Percentiles rank a stretch among this genome's conserved stretches.
Conservation (phyloP, 2,888 invertebrate genomes). For the Podabrus alpinus region DNA sequence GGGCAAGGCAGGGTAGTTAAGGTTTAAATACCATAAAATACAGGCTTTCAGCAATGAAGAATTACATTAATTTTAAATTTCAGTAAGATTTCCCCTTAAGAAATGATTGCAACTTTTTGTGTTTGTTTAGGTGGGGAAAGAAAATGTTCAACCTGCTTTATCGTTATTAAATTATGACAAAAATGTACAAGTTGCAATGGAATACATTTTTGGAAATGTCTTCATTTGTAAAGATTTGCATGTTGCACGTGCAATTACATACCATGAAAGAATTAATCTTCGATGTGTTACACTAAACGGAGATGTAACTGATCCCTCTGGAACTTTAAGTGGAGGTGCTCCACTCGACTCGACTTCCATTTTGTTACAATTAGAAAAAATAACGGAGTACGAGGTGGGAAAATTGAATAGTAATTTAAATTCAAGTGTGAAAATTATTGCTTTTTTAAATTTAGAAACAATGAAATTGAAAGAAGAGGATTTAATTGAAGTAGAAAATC, state of each 20-base stretch:
- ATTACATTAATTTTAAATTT: no score
- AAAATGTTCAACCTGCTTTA: conserved; percentile 82
- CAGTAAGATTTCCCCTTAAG: no score
- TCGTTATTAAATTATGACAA: conserved; percentile 74
- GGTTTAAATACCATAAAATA: no score
- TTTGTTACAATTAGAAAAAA: conserved; percentile 62
- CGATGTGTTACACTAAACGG: conserved; percentile 89
- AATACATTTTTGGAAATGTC: conserved; percentile 83
- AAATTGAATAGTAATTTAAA: not conserved
- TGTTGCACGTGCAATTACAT: conserved; percentile 80
- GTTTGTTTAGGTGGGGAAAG: conserved; percentile 68
- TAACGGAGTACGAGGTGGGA: conserved; percentile 55
- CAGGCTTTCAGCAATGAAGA: no score
- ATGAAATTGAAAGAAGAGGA: conserved; percentile 47
- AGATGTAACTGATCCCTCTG: conserved; percentile 88
- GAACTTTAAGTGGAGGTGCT: conserved; percentile 88
- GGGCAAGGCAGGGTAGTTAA: no score
- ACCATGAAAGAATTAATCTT: conserved; percentile 68
- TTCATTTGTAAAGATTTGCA: conserved; percentile 84
- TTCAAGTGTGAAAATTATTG: not conserved
- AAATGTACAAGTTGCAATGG: conserved; percentile 75
- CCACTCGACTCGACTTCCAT: conserved; percentile 62
- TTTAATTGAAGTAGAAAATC: conserved; percentile 54
- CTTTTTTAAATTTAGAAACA: conserved; percentile 36
- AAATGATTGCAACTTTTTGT: no score